phyloP scores from a whole-genome alignment of 1,140 invertebrate genomes.

The Leptopilina boulardi region DNA sequence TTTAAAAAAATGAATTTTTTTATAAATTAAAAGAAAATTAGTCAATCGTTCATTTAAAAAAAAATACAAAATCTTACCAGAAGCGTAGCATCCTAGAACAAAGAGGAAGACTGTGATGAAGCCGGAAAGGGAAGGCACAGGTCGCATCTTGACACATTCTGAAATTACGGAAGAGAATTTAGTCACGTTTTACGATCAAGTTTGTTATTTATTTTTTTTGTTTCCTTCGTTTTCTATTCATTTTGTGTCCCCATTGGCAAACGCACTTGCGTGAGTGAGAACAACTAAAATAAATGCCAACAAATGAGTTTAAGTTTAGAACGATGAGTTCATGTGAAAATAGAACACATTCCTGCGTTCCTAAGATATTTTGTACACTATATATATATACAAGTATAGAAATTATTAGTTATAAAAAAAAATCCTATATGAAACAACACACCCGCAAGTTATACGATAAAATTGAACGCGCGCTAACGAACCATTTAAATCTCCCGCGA shows the following conservation, averaged over 20 bases:
- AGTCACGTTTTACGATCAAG: constrained; percentile 41
- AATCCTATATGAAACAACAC: constrained; percentile 43
- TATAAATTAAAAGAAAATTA: too few species aligned
- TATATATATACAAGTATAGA: constrained; percentile 37
- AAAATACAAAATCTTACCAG: constrained; percentile 58
- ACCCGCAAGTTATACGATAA: constrained; percentile 35
- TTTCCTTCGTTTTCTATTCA: constrained; percentile 37
- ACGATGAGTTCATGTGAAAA: constrained; percentile 69
- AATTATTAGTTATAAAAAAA: constrained; percentile 53
- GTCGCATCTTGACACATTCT: constrained; percentile 75
- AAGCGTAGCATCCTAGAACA: constrained; percentile 55
- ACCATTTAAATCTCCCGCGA: constrained; percentile 25
- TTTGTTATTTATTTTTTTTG: constrained; percentile 35
- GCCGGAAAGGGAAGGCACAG: constrained; percentile 64
- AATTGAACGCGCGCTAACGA: constrained; percentile 35
- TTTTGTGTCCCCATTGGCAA: constrained; percentile 34
- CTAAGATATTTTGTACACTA: constrained; percentile 53
- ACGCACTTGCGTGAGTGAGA: constrained; percentile 44
- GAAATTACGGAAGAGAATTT: constrained; percentile 59
- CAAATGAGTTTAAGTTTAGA: constrained; percentile 68
- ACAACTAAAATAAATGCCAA: constrained; percentile 67
- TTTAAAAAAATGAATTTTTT: not conserved
- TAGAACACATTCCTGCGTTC: constrained; percentile 69
- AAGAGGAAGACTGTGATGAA: constrained; percentile 61
- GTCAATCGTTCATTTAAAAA: not conserved